Evolutionary conservation across 2,888 invertebrate genomes (phyloP), one percentile per base, ranked within the genome.

Genomic region (Scrobipalpa atriplicella): DNA sequence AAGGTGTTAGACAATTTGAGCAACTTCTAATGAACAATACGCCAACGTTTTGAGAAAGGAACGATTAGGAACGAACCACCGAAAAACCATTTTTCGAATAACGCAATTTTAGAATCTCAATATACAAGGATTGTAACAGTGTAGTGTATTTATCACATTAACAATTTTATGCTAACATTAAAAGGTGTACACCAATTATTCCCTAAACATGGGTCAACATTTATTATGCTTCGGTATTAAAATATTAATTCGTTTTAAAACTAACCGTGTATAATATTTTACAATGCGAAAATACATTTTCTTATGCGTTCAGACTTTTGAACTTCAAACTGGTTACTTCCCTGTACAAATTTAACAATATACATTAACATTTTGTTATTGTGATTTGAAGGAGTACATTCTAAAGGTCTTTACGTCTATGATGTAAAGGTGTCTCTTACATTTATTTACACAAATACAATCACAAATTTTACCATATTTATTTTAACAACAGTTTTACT

Each of bases 201-300:
- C 87, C 87, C 82, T 81, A 81, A 85, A 84, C 78, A 81, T 77
- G 86, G 89, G 84, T 81, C 84, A 89, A 91, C 89, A 85, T 85
- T 80, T 62, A 86, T 85, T 88, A 89, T 84, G 87, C 79, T 86
- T 72, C 85, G 80, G 86, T 92, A 91, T 79, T 91, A 91, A 92
- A 92, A 92, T 91, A 91, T 89, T 86, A 84, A 86, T 90, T 90
- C 85, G 80, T 88, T 88, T 82, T 84, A 83, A 77, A 84, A 79
- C 90, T 92, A 91, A 83, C 79, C 76, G 91, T 92, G 92, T 91
- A 88, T 87, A 89, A 76, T 86, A 86, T 83, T 85, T 86, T 89
- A 92, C 90, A 90, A 90, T 91, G 92, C 83, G 90, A 92, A 92
- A 92, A 92, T 91, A 92, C 91, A 90, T 86, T 85, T 81, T 81